phyloP scores from a whole-genome alignment of 2,888 invertebrate species.

The Parthenolecanium corni region DNA sequence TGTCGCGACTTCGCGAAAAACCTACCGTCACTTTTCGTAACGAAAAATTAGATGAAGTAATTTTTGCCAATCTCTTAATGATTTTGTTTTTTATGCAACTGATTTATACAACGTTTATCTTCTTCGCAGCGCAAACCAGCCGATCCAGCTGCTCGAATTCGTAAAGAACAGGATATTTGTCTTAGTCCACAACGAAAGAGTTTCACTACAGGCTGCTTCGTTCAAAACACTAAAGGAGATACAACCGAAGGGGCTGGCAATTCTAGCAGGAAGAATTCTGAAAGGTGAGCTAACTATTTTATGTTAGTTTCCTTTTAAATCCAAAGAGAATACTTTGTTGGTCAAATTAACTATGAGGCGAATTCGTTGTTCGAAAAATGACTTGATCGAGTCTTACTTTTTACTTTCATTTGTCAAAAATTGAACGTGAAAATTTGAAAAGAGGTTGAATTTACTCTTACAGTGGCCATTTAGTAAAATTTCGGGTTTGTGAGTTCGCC shows the following conservation, averaged over 20 bases:
- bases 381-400: too few relatives aligned
- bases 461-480: too few relatives aligned
- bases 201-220: constrained; percentile 78
- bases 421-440: too few relatives aligned
- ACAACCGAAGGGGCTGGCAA: background rate
- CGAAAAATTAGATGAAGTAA: constrained; percentile 8
- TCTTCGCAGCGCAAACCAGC: constrained; percentile 44
- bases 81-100: background rate
- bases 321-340: too few relatives aligned
- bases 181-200: constrained; percentile 75
- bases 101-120: constrained; percentile 1
- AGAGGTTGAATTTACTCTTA: too few relatives aligned
- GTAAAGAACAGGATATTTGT: constrained; percentile 73
- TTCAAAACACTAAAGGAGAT: constrained; percentile 40
- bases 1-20: constrained; percentile 6
- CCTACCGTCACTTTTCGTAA: background rate
- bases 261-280: background rate
- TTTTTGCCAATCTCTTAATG: background rate
- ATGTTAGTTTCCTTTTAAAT: too few relatives aligned
- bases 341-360: too few relatives aligned
- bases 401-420: too few relatives aligned
- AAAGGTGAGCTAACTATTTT: too few relatives aligned
- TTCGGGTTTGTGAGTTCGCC: too few relatives aligned
- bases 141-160: constrained; percentile 63
- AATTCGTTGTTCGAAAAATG: too few relatives aligned